Conservation (phyloP, 2,113 vertebrate species). For the Anarrhichthys ocellatus region DNA sequence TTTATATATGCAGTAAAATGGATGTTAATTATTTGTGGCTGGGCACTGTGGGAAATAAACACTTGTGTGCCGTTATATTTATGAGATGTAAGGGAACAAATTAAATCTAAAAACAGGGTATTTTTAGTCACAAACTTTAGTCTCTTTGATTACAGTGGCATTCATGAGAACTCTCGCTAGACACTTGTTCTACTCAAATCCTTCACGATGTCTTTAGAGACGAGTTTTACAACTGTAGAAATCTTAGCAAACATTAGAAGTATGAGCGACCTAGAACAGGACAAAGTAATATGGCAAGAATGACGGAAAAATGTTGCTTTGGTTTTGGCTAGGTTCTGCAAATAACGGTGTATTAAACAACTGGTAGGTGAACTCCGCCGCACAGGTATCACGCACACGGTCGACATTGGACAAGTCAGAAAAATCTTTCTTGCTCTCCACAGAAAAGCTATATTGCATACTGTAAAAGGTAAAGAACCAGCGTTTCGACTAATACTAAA, state of each 20-base stretch:
- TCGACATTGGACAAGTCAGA: conserved; percentile 36
- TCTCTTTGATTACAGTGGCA: background rate
- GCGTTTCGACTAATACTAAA: conserved; percentile 71
- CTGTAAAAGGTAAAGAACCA: conserved; percentile 70
- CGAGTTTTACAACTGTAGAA: background rate
- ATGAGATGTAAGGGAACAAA: background rate
- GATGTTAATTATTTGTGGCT: conserved; percentile 5
- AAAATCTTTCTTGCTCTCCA: conserved; percentile 55
- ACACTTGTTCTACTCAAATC: background rate
- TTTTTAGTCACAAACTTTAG: conserved; percentile 8
- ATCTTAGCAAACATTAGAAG: background rate
- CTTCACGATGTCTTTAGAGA: background rate
- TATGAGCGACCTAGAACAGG: background rate
- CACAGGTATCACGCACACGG: conserved; percentile 45
- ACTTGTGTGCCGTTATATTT: conserved; percentile 9
- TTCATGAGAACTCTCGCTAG: background rate
- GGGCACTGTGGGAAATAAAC: background rate
- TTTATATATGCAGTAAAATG: conserved; percentile 21
- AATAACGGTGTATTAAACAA: conserved; percentile 31
- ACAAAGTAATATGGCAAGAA: background rate
- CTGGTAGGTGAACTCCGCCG: conserved; percentile 31
- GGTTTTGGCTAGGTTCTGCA: conserved; percentile 52
- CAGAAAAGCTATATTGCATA: conserved; percentile 70
- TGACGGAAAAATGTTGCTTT: conserved; percentile 56
- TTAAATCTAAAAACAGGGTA: conserved; percentile 9